phyloP scores from a whole-genome alignment of 2,888 invertebrate genomes.

The Protodeltote pygarga region DNA sequence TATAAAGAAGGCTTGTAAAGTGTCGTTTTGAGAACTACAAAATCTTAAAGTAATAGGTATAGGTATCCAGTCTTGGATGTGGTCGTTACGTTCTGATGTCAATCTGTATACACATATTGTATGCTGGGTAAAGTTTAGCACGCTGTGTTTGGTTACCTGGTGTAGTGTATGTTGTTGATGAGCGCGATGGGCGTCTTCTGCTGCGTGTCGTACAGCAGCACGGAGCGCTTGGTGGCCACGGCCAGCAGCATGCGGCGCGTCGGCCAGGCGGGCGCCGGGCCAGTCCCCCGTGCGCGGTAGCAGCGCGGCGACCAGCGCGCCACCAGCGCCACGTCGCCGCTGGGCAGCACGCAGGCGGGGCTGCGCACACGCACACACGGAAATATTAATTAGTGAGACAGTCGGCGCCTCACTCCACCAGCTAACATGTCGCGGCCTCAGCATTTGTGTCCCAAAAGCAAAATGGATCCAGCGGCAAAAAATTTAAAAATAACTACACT shows the following conservation, averaged over 20 bases:
- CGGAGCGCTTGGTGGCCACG: conserved; percentile 94
- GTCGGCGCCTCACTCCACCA: too few relatives aligned
- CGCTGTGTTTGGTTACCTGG: conserved; percentile 61
- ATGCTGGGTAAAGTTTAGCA: not conserved
- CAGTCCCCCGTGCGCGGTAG: conserved; percentile 88
- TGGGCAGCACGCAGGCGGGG: conserved; percentile 92
- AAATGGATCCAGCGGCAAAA: too few relatives aligned
- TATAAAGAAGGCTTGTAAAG: too few relatives aligned
- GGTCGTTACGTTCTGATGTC: too few relatives aligned
- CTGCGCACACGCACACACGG: conserved; percentile 83
- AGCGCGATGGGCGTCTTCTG: conserved; percentile 75
- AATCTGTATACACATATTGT: too few relatives aligned
- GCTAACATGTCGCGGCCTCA: too few relatives aligned
- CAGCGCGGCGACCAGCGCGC: conserved; percentile 93
- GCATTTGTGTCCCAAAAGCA: too few relatives aligned
- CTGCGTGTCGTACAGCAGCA: conserved; percentile 86
- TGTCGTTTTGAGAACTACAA: too few relatives aligned
- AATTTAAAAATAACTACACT: too few relatives aligned
- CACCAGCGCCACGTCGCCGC: conserved; percentile 93
- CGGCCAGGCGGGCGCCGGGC: conserved; percentile 88
- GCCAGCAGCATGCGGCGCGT: conserved; percentile 96
- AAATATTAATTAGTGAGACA: too few relatives aligned
- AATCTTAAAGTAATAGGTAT: too few relatives aligned
- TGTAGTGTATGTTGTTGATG: conserved; percentile 78
- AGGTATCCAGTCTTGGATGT: too few relatives aligned